Evolutionary conservation across 2,888 invertebrate species (phyloP), one percentile per base, ranked within the genome.

Genomic region (Nasonovia ribisnigri): DNA sequence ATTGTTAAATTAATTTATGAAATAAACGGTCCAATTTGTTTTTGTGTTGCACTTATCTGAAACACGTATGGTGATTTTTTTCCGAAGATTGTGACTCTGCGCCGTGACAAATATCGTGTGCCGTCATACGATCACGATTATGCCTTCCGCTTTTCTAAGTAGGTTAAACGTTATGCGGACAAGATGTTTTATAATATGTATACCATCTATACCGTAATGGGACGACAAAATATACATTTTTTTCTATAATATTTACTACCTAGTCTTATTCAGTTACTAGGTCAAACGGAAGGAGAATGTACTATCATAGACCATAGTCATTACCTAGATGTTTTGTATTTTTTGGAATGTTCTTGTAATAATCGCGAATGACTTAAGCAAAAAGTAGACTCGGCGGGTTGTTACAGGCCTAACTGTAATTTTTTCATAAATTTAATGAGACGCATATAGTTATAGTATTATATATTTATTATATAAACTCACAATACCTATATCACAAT

Each of bases 221-320:
- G 87, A 90, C 67, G 51, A 90, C 90, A 48, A 90, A 90, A 93
- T 93, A 86, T 90, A 60, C 10, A 86, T 93, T 90, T 90, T 90
- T 57, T 77, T 67, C 6, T 13, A 51, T 26, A 24, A 88, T 42
- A 51, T 57, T 57, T 24, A 46, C 48, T n/a, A n/a, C n/a, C n/a
- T 8, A 90, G 86, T 51, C 13, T 77, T 89, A 87, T 93, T 93
- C 90, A 43, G 42, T 87, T 93, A 93, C 86, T 86, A 90, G 86
- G 86, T 90, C 90, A 20, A 93, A 54, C 42, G 26, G 87, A 20
- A 88, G 60, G 2, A 60, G 5, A 60, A 46, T 87, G 46, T 11
- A 48, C 29, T 88, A 67, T 67, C 46, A 51, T 88, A 36, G 51
- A 67, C 48, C 46, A 51, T 88, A 36, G 51, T 51, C n/a, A 48